Percentiles rank a stretch among this genome's conserved stretches.
Conservation (phyloP, 2,113 vertebrate species). For the Sarotherodon lohbergeri region DNA sequence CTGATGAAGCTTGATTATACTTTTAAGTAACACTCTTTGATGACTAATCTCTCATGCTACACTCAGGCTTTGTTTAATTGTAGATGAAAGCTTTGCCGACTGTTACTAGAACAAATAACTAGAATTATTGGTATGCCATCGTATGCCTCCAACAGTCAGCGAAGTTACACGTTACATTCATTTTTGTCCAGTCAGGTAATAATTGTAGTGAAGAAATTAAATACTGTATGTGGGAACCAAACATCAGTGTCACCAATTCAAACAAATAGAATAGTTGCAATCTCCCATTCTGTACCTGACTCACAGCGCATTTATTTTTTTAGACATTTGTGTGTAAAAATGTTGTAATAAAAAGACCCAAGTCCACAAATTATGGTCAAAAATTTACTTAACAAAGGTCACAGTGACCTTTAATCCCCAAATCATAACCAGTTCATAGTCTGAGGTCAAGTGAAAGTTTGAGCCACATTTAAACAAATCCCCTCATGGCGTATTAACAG, state of each 20-base stretch:
- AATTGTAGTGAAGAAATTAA: not conserved
- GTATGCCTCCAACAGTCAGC: not conserved
- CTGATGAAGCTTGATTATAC: not conserved
- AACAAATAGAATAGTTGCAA: not conserved
- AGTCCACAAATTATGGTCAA: not conserved
- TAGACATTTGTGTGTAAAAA: not conserved
- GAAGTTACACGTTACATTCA: not conserved
- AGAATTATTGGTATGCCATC: not conserved
- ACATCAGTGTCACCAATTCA: not conserved
- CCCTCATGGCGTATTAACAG: not conserved
- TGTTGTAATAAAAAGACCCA: not conserved
- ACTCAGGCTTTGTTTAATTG: not conserved
- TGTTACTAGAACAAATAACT: not conserved
- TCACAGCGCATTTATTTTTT: not conserved
- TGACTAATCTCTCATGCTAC: not conserved
- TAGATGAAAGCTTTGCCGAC: not conserved
- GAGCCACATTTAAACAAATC: not conserved
- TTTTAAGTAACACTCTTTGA: not conserved
- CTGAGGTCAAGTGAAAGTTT: not conserved
- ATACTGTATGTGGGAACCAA: not conserved
- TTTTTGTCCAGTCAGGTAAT: not conserved
- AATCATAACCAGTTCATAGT: not conserved
- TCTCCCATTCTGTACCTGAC: not conserved
- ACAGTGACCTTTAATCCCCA: not conserved
- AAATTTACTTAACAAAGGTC: not conserved